Evolutionary conservation across 2,888 invertebrate genomes (phyloP), one percentile per base, ranked within the genome.

Genomic region (Nebria salina): DNA sequence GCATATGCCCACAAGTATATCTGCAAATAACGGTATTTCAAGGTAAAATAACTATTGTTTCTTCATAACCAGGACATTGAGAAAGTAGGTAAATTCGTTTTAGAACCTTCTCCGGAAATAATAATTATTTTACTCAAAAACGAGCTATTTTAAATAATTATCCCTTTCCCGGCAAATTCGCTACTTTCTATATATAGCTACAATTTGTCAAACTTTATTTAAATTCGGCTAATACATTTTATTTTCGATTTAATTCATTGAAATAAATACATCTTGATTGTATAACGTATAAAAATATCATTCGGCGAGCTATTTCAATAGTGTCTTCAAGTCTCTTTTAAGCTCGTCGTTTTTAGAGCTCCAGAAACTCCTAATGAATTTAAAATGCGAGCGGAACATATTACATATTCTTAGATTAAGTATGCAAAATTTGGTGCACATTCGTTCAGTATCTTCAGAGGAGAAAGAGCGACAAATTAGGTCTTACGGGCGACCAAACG

Each of bases 81-180:
- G 70, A 70, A 70, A 70, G 70, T 70, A 70, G 70, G 70, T 70
- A 70, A 70, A 70, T 70, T 70, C 70, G 70, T 20, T 26, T 70
- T 34, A 5, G 2, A 54, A 20, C 25, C 70, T 70, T 70, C 70
- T 25, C 20, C 70, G 70, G 70, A 70, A 70, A 70, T 34, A 70
- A 25, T 70, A 70, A 11, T 70, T 26, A 26, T 70, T 70, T 70
- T 70, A 70, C 70, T 25, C 70, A 70, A 70, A 70, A 70, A 70
- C 25, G 6, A 20, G 8, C 70, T 25, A 25, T 25, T 70, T 54
- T 54, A 54, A 54, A 54, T 54, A 54, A 54, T 54, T 54, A 54
- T 54, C 54, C 34, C 70, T 70, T 34, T 70, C 34, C 70, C 70
- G 70, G 70, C 13, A 9, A 4, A 25, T 25, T 70, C 5, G 70